A percentile compares a stretch with the other conserved stretches of the same genome.
Evolutionary conservation across 2,888 invertebrate species (phyloP).

Genomic region (Orthonevra nobilis): DNA sequence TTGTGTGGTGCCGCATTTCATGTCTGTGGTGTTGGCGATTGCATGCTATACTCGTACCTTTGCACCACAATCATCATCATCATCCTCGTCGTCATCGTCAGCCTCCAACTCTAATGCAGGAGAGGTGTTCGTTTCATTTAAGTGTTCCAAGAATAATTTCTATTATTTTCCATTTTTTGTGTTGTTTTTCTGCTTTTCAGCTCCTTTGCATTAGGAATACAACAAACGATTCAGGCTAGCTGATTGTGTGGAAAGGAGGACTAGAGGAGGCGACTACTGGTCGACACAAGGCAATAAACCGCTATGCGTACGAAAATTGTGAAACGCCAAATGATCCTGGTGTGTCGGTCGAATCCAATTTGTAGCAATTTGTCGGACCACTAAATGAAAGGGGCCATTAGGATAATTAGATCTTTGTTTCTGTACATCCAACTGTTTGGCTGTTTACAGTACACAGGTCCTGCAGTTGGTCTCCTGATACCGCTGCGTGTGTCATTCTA

Average conservation of each 20-base stretch:
- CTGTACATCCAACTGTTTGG: slow-evolving; percentile 48
- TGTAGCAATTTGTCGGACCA: slow-evolving; percentile 71
- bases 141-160: slow-evolving; percentile 68
- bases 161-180: slow-evolving; percentile 37
- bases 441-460: slow-evolving; percentile 27
- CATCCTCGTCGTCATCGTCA: too few relatives aligned
- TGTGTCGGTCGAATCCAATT: slow-evolving; percentile 70
- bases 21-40: slow-evolving; percentile 63
- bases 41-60: slow-evolving; percentile 48
- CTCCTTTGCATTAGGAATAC: slow-evolving; percentile 51
- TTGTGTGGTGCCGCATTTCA: slow-evolving; percentile 44
- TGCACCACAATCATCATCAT: slow-evolving; percentile 37
- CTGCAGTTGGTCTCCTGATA: slow-evolving; percentile 11
- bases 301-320: slow-evolving; percentile 69
- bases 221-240: too few relatives aligned
- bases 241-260: too few relatives aligned
- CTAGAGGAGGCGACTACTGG: slow-evolving; percentile 36
- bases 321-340: slow-evolving; percentile 69
- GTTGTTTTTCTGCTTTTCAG: slow-evolving; percentile 6
- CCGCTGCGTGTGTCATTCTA: slow-evolving; percentile 63
- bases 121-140: slow-evolving; percentile 70
- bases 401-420: slow-evolving; percentile 71
- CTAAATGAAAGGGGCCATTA: slow-evolving; percentile 70
- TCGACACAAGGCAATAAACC: slow-evolving; percentile 59
- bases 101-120: slow-evolving; percentile 29